These are phyloP conservation scores for Oxygymnocypris stewartii DNA, from an alignment of 2,113 vertebrate genomes.

Conservation along the genomic window DNA sequence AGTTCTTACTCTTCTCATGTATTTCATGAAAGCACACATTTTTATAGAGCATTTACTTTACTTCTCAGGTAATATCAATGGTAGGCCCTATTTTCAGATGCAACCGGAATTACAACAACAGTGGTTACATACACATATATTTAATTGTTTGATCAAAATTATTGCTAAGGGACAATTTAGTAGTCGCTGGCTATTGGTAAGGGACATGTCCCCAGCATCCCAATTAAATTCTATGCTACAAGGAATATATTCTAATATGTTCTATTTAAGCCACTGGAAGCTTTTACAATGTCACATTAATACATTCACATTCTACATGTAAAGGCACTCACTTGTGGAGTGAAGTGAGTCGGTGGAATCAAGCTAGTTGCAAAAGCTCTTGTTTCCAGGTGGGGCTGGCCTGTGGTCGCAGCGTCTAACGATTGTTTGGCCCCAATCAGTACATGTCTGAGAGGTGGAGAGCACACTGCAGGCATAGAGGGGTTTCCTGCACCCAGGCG, in stretches of 20 bases:
- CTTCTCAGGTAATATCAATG: background rate
- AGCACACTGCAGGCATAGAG: slow-evolving; percentile 24
- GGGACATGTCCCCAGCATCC: too few species aligned
- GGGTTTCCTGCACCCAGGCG: slow-evolving; percentile 33
- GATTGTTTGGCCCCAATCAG: slow-evolving; percentile 8
- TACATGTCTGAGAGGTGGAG: slow-evolving; percentile 6
- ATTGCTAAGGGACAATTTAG: too few species aligned
- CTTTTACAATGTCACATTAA: background rate
- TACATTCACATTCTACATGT: background rate
- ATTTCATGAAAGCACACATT: too few species aligned
- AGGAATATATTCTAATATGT: too few species aligned
- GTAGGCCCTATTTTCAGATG: too few species aligned
- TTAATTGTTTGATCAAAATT: too few species aligned
- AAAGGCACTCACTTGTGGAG: background rate
- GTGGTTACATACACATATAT: too few species aligned
- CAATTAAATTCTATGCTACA: too few species aligned
- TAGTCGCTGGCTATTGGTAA: too few species aligned
- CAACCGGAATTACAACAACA: too few species aligned
- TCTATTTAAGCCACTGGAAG: background rate
- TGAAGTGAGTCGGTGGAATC: background rate
- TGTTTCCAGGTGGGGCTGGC: slow-evolving; percentile 44
- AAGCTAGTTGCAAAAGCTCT: background rate
- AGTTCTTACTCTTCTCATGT: too few species aligned
- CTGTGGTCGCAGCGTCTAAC: slow-evolving; percentile 12
- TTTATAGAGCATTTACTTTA: too few species aligned